Base-by-base conservation (phyloP, 2,888 invertebrate species). In the Lapara coniferarum region DNA sequence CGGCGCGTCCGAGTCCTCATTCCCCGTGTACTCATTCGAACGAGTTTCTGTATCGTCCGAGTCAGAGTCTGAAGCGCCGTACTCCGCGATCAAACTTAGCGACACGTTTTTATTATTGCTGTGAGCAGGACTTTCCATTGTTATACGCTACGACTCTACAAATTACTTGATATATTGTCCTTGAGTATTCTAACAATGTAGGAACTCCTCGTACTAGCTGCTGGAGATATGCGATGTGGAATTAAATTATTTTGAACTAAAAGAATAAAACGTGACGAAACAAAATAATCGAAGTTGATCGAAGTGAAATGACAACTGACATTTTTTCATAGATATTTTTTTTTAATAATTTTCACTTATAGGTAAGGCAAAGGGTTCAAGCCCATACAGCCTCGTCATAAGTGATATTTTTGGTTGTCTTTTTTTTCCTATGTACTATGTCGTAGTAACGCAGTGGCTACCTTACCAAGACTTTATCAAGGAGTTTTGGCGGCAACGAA, bases 41-140 rank as follows among this genome's bases (percentile, higher is more conserved):
- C 80, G 85, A 30, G 86, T 85, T 73, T 88, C 88, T 46, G 88
- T 88, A 72, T 88, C 88, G 66, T 93, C 93, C 0, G 93, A 91
- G 75, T 93, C 93, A 1, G 93, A 92, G 74, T 93, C 93, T 4
- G 93, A 92, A 67, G 82, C 86, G 19, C 92, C 92, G 77, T 93
- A 93, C 76, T 90, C 91, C 55, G 90, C 91, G 75, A 93, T 91
- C 80, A 93, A 86, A 84, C 89, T 91, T 16, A 92, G 83, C 72
- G 93, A 91, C 87, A 90, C 88, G 87, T 91, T 92, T 88, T 92
- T 92, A 85, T 91, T 91, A 84, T 88, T 89, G 78, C 83, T 85
- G 77, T 84, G 83, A 80, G 90, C 89, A 84, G 87, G 86, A 85
- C 91, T 92, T 85, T 90, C 93, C 93, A 93, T 93, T 85, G 87